These are phyloP conservation scores for Lepidonotus clava DNA, from an alignment of 2,888 invertebrate species.

Conservation along the genomic window DNA sequence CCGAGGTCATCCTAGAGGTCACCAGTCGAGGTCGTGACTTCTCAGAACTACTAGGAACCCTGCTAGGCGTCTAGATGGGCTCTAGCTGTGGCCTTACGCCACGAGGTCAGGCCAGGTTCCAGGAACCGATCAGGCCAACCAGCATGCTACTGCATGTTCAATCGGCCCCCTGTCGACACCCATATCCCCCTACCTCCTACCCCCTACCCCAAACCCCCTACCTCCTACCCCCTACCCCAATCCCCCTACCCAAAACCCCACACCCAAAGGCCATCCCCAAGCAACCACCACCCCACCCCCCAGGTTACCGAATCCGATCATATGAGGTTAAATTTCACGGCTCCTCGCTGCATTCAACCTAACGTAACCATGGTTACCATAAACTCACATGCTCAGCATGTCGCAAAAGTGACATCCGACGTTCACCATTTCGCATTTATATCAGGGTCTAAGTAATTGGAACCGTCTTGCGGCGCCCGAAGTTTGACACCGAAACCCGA, in stretches of 20 bases:
- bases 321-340: background rate
- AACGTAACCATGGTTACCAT: too few species aligned
- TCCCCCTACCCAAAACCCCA: background rate
- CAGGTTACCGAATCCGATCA: background rate
- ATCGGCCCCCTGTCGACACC: too few species aligned
- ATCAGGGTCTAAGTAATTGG: too few species aligned
- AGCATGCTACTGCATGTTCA: too few species aligned
- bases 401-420: too few species aligned
- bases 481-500: too few species aligned
- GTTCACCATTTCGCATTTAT: too few species aligned
- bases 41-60: background rate
- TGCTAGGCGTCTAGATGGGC: background rate
- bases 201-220: background rate
- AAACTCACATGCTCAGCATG: too few species aligned
- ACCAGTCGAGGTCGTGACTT: background rate
- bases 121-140: constrained; percentile 2
- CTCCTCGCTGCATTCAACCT: background rate
- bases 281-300: background rate
- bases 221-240: background rate
- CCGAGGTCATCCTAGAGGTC: constrained; percentile 2
- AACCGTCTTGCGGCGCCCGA: too few species aligned
- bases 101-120: background rate
- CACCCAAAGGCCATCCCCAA: background rate
- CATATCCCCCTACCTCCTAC: too few species aligned
- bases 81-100: background rate